phyloP scores from a whole-genome alignment of 2,113 vertebrate genomes.

The Strix aluco region DNA sequence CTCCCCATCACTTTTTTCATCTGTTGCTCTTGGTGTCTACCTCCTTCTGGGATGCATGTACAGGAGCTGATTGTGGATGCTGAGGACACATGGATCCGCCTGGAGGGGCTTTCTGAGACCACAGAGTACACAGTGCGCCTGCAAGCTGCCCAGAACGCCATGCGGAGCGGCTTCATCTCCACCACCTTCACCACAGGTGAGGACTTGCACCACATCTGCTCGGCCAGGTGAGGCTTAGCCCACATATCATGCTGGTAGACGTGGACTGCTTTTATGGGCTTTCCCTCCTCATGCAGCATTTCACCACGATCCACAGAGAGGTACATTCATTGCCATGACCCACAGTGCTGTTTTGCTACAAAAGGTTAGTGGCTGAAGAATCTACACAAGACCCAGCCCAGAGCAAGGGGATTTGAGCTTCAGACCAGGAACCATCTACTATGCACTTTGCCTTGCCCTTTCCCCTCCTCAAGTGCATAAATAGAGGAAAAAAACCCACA shows the following conservation, averaged over 20 bases:
- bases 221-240: fast-evolving
- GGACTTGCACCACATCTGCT: fast-evolving
- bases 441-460: neutral
- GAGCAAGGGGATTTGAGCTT: neutral
- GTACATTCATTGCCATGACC: neutral
- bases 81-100: conserved; percentile 94
- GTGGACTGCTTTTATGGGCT: neutral
- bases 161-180: conserved; percentile 82
- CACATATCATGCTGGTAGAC: neutral
- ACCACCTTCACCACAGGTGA: conserved; percentile 91
- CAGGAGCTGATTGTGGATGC: conserved; percentile 97
- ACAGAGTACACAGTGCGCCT: conserved; percentile 89
- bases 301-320: neutral
- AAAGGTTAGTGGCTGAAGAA: neutral
- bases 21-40: neutral
- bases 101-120: conserved; percentile 92
- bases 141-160: conserved; percentile 86
- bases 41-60: neutral
- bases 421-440: neutral
- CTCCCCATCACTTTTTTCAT: neutral
- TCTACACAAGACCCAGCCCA: neutral
- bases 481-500: neutral
- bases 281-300: neutral
- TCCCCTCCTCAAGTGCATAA: neutral
- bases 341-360: neutral